These are phyloP conservation scores for Drosophila azteca DNA, from an alignment of 1,140 invertebrate species.

Conservation along the genomic window DNA sequence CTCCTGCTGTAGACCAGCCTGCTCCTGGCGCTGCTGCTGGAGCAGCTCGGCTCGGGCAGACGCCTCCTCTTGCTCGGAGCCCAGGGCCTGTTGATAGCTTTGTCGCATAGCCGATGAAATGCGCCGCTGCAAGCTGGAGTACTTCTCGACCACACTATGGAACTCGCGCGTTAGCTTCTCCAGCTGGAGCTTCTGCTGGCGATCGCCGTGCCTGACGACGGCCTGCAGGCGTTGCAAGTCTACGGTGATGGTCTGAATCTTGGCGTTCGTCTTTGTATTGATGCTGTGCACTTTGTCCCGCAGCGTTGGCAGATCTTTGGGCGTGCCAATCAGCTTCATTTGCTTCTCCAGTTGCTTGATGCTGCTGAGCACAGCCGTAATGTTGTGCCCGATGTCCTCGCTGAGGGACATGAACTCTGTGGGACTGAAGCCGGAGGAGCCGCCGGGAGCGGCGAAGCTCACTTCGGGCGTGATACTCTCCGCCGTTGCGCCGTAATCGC, in stretches of 20 bases:
- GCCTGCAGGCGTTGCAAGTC: conserved; percentile 89
- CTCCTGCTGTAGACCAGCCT: conserved; percentile 89
- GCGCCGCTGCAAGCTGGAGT: conserved; percentile 91
- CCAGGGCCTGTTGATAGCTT: conserved; percentile 86
- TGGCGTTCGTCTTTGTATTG: conserved; percentile 91
- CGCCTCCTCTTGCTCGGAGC: conserved; percentile 83
- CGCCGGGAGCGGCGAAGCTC: conserved; percentile 83
- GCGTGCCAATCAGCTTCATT: conserved; percentile 90
- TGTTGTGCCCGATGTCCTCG: conserved; percentile 91
- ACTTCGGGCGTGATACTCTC: conserved; percentile 86
- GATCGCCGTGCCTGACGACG: conserved; percentile 88
- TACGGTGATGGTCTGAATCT: conserved; percentile 89
- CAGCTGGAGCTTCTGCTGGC: conserved; percentile 91
- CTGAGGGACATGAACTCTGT: conserved; percentile 90
- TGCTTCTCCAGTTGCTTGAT: conserved; percentile 89
- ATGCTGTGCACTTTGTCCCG: conserved; percentile 86
- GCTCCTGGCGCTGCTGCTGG: conserved; percentile 85
- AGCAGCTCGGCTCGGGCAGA: conserved; percentile 84
- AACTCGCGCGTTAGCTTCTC: conserved; percentile 93
- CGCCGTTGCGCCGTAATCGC: conserved; percentile 85
- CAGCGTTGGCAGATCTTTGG: conserved; percentile 87
- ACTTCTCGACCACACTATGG: conserved; percentile 90
- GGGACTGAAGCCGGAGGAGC: conserved; percentile 87
- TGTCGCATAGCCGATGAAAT: conserved; percentile 91
- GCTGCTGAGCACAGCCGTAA: conserved; percentile 90